Evolutionary conservation across 2,797 vertebrate species (phyloP).

Genomic region (Sylvilagus floridanus): DNA sequence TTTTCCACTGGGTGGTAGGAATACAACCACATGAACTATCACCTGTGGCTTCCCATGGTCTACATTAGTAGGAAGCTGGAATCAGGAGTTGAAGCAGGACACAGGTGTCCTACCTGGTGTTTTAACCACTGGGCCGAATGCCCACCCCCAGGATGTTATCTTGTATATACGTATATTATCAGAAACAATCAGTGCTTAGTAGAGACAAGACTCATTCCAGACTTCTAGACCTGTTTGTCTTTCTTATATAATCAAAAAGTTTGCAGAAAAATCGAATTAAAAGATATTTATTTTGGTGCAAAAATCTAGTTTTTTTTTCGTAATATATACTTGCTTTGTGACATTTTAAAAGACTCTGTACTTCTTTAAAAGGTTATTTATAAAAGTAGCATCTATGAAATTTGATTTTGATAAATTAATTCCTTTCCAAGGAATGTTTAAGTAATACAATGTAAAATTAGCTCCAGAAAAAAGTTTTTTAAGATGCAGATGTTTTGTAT

Average conservation of each 20-base stretch:
- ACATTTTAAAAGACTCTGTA: not conserved
- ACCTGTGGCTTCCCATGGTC: no score
- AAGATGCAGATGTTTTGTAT: slow-evolving; percentile 32
- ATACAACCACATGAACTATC: no score
- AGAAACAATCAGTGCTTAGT: slow-evolving; percentile 16
- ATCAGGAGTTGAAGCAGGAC: no score
- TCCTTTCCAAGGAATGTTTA: slow-evolving; percentile 45
- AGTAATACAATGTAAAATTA: slow-evolving; percentile 57
- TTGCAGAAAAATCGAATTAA: no score
- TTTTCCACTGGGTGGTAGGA: no score
- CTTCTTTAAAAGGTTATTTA: slow-evolving; percentile 35
- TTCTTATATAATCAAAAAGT: slow-evolving; percentile 3
- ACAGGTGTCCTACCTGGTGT: no score
- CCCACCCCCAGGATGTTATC: not conserved
- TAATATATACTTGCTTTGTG: no score
- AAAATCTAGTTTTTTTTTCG: no score
- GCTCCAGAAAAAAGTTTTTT: not conserved
- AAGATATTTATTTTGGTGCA: no score
- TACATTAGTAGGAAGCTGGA: no score
- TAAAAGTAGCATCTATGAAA: slow-evolving; percentile 37
- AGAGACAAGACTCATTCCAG: not conserved
- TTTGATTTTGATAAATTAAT: slow-evolving; percentile 29
- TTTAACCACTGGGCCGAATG: no score
- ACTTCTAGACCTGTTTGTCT: slow-evolving; percentile 6
- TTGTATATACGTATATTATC: not conserved